Evolutionary conservation across 1,140 invertebrate species (phyloP), one percentile per base, ranked within the genome.

Genomic region (Meloidogyne hapla): DNA sequence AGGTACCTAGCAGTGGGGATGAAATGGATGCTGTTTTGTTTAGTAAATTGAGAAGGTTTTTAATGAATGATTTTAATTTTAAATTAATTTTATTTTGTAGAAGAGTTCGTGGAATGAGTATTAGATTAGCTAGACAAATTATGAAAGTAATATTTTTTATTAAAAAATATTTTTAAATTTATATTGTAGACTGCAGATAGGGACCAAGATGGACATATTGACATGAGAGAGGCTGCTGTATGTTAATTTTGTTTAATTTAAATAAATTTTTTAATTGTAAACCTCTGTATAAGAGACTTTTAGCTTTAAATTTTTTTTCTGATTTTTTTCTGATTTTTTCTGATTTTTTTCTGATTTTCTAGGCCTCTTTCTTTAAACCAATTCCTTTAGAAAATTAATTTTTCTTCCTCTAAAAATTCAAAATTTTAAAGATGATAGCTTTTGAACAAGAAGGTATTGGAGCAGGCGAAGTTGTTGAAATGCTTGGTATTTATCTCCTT

Each of bases 401-500:
- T 63, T 63, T 21, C 9, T 63, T 8, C 9, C 0, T 21, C 3
- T 21, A 33, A 28, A 18, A 15, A 38, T 67, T 18, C 2, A 18
- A n/a, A 9, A 25, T n/a, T 15, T 56, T 56, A 8, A n/a, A 56
- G 48, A 48, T 48, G 42, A 74, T 68, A 76, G 76, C 76, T 12
- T 87, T 87, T 68, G 85, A 86, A 67, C 84, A 86, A 67, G 84
- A 86, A 77, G 84, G 84, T n/a, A 86, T 86, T 63, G 83, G 83
- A 61, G 80, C 83, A 6, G 84, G 82, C 0, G 84, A 86, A 48
- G 86, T 87, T 18, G 75, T 84, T 18, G 81, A 83, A 64, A 86
- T 86, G 86, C 67, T 87, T 45, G 66, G 70, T 73, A 12, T 56
- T 61, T 8, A 3, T 9, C 12, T 10, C 5, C 21, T 23, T 23